Percentiles rank a stretch among this genome's conserved stretches.
Conservation (phyloP, 2,888 invertebrate genomes). For the Agrochola macilenta region DNA sequence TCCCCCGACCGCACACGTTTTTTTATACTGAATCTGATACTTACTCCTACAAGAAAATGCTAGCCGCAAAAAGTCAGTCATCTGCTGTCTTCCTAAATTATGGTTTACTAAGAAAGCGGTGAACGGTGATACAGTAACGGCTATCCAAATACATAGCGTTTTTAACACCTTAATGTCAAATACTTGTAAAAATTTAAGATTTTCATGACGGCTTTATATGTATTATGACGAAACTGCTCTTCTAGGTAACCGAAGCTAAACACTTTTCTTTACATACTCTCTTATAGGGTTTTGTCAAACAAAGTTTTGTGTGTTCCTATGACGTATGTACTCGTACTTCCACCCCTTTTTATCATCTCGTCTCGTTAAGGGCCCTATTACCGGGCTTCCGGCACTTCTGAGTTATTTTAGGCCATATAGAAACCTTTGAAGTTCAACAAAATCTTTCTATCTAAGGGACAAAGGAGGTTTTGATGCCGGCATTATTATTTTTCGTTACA, state of each 20-base stretch:
- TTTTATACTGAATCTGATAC: neutral
- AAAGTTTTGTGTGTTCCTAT: conserved; percentile 27
- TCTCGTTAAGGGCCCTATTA: conserved; percentile 54
- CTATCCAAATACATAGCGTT: neutral
- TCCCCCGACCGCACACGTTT: too few species aligned
- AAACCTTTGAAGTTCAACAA: conserved; percentile 57
- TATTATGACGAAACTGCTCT: neutral
- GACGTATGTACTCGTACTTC: conserved; percentile 34
- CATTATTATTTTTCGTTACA: conserved; percentile 55
- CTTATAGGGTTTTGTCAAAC: conserved; percentile 24
- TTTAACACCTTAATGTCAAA: neutral
- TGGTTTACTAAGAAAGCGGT: neutral
- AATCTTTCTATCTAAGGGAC: conserved; percentile 43
- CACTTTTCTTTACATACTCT: conserved; percentile 12
- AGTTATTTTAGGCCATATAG: conserved; percentile 56
- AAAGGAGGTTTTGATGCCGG: conserved; percentile 41
- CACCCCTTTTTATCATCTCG: conserved; percentile 56
- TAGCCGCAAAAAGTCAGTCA: neutral
- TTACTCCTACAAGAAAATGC: neutral
- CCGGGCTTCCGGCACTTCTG: conserved; percentile 49
- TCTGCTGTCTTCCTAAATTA: conserved; percentile 8
- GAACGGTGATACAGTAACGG: neutral
- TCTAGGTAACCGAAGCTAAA: neutral
- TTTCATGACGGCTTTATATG: neutral
- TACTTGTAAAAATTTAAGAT: neutral